These are phyloP conservation scores for Phallusia fumigata DNA, from an alignment of 23 tunicate genomes.

Conservation along the genomic window DNA sequence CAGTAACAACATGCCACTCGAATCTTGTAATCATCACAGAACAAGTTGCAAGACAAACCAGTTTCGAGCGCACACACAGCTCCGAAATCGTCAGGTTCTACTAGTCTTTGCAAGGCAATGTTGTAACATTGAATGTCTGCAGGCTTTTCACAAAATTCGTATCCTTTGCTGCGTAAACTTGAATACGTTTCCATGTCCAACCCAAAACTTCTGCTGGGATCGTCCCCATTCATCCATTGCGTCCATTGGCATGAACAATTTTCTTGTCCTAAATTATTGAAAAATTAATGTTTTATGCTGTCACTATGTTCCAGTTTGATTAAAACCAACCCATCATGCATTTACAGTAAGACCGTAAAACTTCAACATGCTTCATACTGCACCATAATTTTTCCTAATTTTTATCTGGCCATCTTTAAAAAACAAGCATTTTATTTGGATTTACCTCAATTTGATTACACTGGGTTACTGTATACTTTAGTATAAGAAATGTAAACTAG, in stretches of 20 bases:
- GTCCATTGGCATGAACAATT: constrained; percentile 73
- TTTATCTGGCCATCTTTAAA: too few species aligned
- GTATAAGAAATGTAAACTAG: too few species aligned
- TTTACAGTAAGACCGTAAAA: not conserved
- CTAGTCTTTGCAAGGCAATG: not conserved
- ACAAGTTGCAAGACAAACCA: constrained; percentile 51
- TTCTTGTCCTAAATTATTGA: constrained; percentile 27
- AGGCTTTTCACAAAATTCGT: constrained; percentile 67
- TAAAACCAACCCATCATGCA: not conserved
- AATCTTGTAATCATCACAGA: constrained; percentile 75
- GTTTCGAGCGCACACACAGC: constrained; percentile 37
- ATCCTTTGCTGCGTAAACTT: constrained; percentile 36
- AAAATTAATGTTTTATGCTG: not conserved
- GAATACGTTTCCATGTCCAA: constrained; percentile 47
- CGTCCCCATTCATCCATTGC: constrained; percentile 80
- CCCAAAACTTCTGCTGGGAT: constrained; percentile 19
- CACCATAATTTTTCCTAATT: not conserved
- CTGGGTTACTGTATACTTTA: too few species aligned
- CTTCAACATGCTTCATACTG: not conserved
- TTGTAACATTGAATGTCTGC: constrained; percentile 75
- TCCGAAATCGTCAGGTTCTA: not conserved
- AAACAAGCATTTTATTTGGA: too few species aligned
- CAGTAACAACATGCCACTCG: constrained; percentile 92
- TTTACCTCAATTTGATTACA: too few species aligned
- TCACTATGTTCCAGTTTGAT: not conserved